Evolutionary conservation across 1,140 invertebrate species (phyloP).

Genomic region (Listronotus bonariensis): DNA sequence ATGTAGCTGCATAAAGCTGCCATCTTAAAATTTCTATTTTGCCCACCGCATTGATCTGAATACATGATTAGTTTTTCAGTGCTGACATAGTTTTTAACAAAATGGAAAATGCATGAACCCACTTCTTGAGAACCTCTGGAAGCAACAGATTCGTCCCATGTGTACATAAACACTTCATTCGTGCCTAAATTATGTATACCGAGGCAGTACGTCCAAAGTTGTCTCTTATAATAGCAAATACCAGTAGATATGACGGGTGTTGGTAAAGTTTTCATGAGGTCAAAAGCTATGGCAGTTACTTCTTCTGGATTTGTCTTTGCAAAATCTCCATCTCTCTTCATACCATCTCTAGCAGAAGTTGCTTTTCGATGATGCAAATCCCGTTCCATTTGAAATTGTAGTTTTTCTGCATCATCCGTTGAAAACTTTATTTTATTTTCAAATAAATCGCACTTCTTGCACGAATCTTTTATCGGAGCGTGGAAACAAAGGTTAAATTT

Average conservation of each 20-base stretch:
- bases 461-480: conserved; percentile 22
- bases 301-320: conserved; percentile 12
- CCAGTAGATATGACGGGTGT: conserved; percentile 25
- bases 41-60: conserved; percentile 37
- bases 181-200: conserved; percentile 26
- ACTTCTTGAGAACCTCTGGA: conserved; percentile 34
- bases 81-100: conserved; percentile 30
- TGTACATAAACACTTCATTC: conserved; percentile 25
- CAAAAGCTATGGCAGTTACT: conserved; percentile 28
- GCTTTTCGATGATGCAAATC: conserved; percentile 31
- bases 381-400: conserved; percentile 18
- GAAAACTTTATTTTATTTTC: conserved; percentile 14
- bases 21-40: conserved; percentile 39
- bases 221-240: conserved; percentile 34
- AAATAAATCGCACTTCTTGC: conserved; percentile 29
- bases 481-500: conserved; percentile 27
- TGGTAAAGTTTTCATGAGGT: conserved; percentile 35
- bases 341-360: conserved; percentile 12
- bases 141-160: conserved; percentile 26
- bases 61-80: conserved; percentile 37
- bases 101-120: conserved; percentile 30
- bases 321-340: conserved; percentile 17
- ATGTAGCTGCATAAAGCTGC: conserved; percentile 26
- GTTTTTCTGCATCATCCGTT: conserved; percentile 6
- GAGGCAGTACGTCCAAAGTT: conserved; percentile 37